phyloP scores from a whole-genome alignment of 2,797 vertebrate species.

The Ibycter americanus region DNA sequence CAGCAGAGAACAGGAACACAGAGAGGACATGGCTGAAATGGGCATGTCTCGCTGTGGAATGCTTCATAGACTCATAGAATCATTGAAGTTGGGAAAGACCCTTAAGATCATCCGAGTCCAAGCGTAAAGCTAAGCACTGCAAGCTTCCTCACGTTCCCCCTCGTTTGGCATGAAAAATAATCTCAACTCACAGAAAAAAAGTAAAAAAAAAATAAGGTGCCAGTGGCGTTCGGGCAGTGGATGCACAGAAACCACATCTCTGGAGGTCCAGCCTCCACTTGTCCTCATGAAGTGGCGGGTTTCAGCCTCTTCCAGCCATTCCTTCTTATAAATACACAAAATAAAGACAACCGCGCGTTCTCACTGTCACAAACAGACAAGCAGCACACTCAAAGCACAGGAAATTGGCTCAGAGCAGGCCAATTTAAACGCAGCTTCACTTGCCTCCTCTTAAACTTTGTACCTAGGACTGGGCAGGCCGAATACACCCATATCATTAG shows the following conservation, averaged over 20 bases:
- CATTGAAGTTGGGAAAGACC: too few species aligned
- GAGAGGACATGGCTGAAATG: not conserved
- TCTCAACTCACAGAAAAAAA: too few species aligned
- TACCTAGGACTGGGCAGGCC: not conserved
- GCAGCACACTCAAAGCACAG: not conserved
- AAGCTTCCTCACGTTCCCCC: not conserved
- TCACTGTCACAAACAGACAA: not conserved
- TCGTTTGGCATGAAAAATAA: not conserved
- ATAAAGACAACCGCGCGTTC: rapidly evolving
- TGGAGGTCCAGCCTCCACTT: not conserved
- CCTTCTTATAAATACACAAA: not conserved
- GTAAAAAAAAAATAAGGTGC: not conserved
- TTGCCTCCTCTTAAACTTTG: not conserved
- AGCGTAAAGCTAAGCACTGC: too few species aligned
- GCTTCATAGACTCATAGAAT: not conserved
- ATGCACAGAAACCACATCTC: too few species aligned
- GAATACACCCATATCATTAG: rapidly evolving
- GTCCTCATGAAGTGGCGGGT: too few species aligned
- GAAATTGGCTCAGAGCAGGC: not conserved
- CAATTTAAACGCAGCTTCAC: not conserved
- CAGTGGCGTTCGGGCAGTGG: not conserved
- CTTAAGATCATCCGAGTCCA: too few species aligned
- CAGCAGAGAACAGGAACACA: not conserved
- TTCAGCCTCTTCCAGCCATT: not conserved
- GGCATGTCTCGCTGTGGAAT: rapidly evolving